These are phyloP conservation scores for Chiloscyllium plagiosum DNA, from an alignment of 2,113 vertebrate genomes.

Conservation along the genomic window DNA sequence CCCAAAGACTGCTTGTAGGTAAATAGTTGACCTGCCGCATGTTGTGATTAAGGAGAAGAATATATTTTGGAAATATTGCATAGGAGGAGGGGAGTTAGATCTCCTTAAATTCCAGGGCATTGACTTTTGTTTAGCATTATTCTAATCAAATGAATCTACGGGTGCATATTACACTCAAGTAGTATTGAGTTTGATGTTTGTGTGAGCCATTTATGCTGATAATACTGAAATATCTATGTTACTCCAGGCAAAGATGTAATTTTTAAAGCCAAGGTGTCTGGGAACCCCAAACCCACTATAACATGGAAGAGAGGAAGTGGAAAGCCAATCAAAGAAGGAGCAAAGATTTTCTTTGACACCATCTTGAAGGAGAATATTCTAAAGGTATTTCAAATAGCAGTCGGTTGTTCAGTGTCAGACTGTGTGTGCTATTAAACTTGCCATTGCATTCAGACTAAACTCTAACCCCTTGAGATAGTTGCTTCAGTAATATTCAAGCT, in stretches of 20 bases:
- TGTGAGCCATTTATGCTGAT: not conserved
- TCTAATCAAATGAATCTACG: not conserved
- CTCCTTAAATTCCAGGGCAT: not conserved
- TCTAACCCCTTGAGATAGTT: not conserved
- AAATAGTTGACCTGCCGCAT: not conserved
- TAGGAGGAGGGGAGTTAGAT: not conserved
- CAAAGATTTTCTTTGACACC: constrained; percentile 50
- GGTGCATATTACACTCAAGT: not conserved
- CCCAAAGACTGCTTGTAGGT: too few species aligned
- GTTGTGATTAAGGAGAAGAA: not conserved
- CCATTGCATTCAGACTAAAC: not conserved
- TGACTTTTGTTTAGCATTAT: not conserved
- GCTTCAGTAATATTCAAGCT: not conserved
- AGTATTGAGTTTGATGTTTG: not conserved
- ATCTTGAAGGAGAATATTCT: constrained; percentile 54
- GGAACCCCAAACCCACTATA: constrained; percentile 49
- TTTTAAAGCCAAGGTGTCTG: constrained; percentile 52
- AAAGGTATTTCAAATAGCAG: constrained; percentile 47
- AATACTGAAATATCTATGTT: not conserved
- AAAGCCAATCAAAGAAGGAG: constrained; percentile 45
- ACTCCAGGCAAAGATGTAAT: constrained; percentile 46
- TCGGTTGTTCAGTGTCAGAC: not conserved
- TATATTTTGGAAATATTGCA: not conserved
- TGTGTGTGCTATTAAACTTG: not conserved
- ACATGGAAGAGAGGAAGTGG: constrained; percentile 49